These are phyloP conservation scores for Xylota sylvarum DNA, from an alignment of 2,888 invertebrate genomes.

Conservation along the genomic window DNA sequence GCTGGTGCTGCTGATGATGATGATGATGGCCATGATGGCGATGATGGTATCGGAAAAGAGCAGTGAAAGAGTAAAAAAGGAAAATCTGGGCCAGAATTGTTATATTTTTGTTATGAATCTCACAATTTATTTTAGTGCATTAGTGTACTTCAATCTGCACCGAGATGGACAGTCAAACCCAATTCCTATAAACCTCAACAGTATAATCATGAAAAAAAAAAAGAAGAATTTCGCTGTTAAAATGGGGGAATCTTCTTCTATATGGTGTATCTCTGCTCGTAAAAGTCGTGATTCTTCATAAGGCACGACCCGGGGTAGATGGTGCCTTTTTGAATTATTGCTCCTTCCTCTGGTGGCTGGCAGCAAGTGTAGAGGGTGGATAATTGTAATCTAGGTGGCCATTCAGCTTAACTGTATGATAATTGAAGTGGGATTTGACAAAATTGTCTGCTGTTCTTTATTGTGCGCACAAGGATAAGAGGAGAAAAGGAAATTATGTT, in stretches of 20 bases:
- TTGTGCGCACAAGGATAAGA: not conserved
- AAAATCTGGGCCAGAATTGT: constrained; percentile 69
- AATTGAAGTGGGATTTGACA: constrained; percentile 37
- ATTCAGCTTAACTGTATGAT: constrained; percentile 47
- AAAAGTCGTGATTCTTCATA: constrained; percentile 42
- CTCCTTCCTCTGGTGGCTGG: not conserved
- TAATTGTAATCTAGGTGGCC: constrained; percentile 61
- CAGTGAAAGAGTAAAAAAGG: constrained; percentile 17
- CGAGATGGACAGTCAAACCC: not conserved
- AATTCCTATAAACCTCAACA: not conserved
- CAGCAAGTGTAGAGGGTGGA: constrained; percentile 4
- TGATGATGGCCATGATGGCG: constrained; percentile 22
- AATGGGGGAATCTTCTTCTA: constrained; percentile 30
- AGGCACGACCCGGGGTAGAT: constrained; percentile 24
- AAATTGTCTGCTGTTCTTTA: constrained; percentile 17
- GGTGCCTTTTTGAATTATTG: constrained; percentile 21
- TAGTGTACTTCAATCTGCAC: constrained; percentile 33
- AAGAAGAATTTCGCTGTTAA: constrained; percentile 27
- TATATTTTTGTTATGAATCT: constrained; percentile 46
- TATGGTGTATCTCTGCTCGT: not conserved
- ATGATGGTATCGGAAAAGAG: constrained; percentile 29
- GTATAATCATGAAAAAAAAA: constrained; percentile 1
- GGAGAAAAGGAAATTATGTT: not conserved
- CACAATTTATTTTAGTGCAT: constrained; percentile 64
- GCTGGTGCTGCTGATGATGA: too few relatives aligned